Conservation (phyloP, 2,888 invertebrate species). For the Chalcis sispes region DNA sequence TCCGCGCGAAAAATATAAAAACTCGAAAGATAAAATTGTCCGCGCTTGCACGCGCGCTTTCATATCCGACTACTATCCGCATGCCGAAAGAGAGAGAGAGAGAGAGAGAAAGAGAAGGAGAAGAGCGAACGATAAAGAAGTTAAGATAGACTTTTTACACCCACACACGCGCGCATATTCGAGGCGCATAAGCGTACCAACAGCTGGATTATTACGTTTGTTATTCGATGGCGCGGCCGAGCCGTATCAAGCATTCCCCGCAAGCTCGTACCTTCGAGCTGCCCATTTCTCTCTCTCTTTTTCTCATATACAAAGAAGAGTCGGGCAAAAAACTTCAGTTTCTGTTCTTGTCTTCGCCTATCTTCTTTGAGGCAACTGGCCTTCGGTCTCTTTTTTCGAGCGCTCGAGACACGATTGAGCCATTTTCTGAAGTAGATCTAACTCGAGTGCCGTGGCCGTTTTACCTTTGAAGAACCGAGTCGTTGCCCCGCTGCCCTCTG, state of each 20-base stretch:
- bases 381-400: not conserved
- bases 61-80: no score
- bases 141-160: no score
- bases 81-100: no score
- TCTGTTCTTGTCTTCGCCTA: not conserved
- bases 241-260: slow-evolving; percentile 26
- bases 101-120: no score
- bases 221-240: not conserved
- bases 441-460: slow-evolving; percentile 28
- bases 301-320: not conserved
- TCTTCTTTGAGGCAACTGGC: not conserved
- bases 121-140: no score
- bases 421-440: slow-evolving; percentile 45
- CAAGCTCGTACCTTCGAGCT: not conserved
- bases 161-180: no score
- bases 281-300: slow-evolving; percentile 8
- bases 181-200: not conserved
- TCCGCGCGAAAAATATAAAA: no score
- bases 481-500: not conserved
- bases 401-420: slow-evolving; percentile 35
- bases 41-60: no score
- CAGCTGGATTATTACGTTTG: slow-evolving; percentile 34
- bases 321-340: not conserved
- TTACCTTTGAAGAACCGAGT: slow-evolving; percentile 25
- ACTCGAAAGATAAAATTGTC: no score